These are phyloP conservation scores for Myotis vivesi DNA, from an alignment of 2,797 vertebrate species.

Conservation along the genomic window DNA sequence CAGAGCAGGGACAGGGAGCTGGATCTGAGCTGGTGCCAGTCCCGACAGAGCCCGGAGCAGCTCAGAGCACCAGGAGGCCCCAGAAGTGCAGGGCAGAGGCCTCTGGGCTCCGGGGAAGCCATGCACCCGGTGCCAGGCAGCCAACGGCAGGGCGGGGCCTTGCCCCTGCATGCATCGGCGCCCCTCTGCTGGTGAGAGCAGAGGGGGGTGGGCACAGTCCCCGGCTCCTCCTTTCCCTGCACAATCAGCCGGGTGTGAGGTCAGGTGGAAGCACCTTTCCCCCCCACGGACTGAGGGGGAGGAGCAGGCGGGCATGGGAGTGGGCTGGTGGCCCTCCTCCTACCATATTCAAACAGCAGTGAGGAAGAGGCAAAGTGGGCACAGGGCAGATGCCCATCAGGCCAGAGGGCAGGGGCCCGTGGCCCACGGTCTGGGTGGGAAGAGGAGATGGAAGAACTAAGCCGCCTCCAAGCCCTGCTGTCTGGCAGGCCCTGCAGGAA, in stretches of 20 bases:
- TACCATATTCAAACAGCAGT: conserved; percentile 61
- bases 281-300: conserved; percentile 61
- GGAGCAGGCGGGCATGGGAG: background rate
- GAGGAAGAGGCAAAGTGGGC: conserved; percentile 68
- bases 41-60: conserved; percentile 44
- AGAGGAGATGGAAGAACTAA: conserved; percentile 39
- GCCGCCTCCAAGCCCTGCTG: conserved; percentile 61
- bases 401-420: conserved; percentile 67
- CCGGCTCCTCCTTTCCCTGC: conserved; percentile 55
- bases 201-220: conserved; percentile 63
- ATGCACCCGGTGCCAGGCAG: conserved; percentile 65
- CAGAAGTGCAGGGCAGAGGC: conserved; percentile 41
- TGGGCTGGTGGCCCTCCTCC: conserved; percentile 72
- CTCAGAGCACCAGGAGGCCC: conserved; percentile 63
- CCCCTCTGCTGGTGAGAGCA: conserved; percentile 71
- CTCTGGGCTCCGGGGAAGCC: conserved; percentile 70
- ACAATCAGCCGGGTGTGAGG: conserved; percentile 67
- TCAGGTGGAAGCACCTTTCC: conserved; percentile 61
- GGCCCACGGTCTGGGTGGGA: conserved; percentile 56
- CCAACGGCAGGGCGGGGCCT: conserved; percentile 35
- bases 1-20: background rate
- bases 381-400: conserved; percentile 73
- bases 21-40: conserved; percentile 58
- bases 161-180: conserved; percentile 62
- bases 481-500: conserved; percentile 50